These are phyloP conservation scores for Paratilapia polleni DNA, from an alignment of 2,113 vertebrate genomes.

Conservation along the genomic window DNA sequence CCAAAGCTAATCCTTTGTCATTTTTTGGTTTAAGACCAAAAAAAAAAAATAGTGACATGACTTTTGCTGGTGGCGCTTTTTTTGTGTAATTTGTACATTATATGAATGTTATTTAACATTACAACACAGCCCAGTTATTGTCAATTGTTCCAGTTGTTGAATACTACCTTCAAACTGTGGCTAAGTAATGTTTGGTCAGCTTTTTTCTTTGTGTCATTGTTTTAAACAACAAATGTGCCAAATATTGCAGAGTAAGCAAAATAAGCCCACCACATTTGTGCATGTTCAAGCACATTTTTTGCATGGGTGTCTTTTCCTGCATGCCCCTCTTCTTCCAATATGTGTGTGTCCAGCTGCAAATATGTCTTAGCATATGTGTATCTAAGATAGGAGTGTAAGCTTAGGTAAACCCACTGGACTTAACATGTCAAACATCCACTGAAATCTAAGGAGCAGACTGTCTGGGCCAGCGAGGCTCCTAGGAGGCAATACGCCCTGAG, in stretches of 20 bases:
- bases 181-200: not conserved
- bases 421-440: slow-evolving; percentile 49
- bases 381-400: not conserved
- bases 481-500: slow-evolving; percentile 19
- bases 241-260: not conserved
- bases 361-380: not conserved
- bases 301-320: not conserved
- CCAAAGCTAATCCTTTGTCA: not conserved
- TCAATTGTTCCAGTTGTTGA: not conserved
- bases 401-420: slow-evolving; percentile 37
- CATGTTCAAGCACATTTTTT: not conserved
- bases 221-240: not conserved
- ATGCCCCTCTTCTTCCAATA: not conserved
- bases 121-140: not conserved
- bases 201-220: not conserved
- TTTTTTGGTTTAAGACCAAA: not conserved
- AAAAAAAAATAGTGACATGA: not conserved
- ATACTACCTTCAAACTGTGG: rapidly evolving
- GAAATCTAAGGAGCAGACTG: slow-evolving; percentile 7
- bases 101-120: not conserved
- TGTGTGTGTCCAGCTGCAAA: not conserved
- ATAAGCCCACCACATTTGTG: not conserved
- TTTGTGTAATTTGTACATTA: not conserved
- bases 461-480: slow-evolving; percentile 27
- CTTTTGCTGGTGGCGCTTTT: not conserved